phyloP scores from a whole-genome alignment of 2,797 vertebrate genomes.

The Crax fasciolata region DNA sequence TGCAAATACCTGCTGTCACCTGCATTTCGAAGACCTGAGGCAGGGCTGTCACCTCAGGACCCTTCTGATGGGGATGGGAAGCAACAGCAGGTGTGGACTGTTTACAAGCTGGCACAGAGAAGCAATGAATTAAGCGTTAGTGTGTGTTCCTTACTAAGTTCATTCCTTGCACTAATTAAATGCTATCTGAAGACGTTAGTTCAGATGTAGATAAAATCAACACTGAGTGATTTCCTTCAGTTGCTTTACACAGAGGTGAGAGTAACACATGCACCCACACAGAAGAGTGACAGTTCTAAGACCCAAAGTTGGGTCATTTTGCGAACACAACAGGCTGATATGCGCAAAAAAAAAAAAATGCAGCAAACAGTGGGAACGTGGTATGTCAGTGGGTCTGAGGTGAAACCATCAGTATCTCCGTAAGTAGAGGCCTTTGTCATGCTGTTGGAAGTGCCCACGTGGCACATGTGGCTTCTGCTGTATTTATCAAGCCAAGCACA shows the following conservation, averaged over 20 bases:
- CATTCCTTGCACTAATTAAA: not conserved
- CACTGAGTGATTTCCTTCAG: not conserved
- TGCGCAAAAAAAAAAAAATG: not conserved
- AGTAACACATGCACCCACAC: not conserved
- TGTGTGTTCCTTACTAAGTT: not conserved
- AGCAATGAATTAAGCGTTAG: not conserved
- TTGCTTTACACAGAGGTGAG: not conserved
- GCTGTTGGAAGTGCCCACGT: not conserved
- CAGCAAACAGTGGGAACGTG: not conserved
- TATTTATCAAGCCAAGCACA: not conserved
- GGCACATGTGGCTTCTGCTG: not conserved
- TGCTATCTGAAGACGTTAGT: fast-evolving
- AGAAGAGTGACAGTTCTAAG: not conserved
- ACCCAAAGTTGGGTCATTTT: not conserved
- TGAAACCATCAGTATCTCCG: not conserved
- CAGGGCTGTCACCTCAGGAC: not conserved
- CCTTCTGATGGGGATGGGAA: not conserved
- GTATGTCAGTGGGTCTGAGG: not conserved
- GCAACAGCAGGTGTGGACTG: not conserved
- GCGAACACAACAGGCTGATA: not conserved
- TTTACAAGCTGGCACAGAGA: not conserved
- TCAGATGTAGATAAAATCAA: not conserved
- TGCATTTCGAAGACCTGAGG: not conserved
- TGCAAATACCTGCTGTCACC: not conserved
- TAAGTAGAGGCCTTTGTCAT: not conserved